Conservation (phyloP, 2,113 vertebrate species). For the Petroica traversi region DNA sequence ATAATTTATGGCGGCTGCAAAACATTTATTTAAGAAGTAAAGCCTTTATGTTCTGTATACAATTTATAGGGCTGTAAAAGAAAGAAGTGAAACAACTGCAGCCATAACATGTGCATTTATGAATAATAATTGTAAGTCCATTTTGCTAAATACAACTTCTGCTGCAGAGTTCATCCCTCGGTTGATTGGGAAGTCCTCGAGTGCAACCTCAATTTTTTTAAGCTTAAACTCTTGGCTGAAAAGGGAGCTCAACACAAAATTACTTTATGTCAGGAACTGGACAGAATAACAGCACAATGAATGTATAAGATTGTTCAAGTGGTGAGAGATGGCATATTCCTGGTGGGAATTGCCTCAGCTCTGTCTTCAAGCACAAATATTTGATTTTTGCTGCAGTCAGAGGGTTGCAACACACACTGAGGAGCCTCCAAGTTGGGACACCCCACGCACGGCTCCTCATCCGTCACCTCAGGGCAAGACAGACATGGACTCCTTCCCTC, state of each 20-base stretch:
- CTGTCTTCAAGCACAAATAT: background rate
- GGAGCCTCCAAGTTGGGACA: background rate
- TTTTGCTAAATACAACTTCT: conserved; percentile 46
- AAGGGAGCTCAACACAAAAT: background rate
- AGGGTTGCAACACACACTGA: background rate
- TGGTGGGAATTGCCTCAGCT: background rate
- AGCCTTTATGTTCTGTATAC: conserved; percentile 61
- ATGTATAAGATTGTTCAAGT: background rate
- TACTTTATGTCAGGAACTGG: background rate
- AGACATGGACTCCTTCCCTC: background rate
- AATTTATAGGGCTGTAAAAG: conserved; percentile 67
- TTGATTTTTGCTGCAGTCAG: background rate
- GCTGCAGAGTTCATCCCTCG: conserved; percentile 3
- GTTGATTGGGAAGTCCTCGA: background rate
- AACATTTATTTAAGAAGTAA: conserved; percentile 64
- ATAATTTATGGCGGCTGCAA: conserved; percentile 62
- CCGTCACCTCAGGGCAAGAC: background rate
- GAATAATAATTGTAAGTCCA: conserved; percentile 63
- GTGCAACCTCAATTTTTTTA: background rate
- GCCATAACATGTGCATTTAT: conserved; percentile 64
- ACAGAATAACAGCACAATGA: background rate
- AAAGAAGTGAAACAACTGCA: conserved; percentile 60
- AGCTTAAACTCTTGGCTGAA: background rate
- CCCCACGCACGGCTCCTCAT: background rate
- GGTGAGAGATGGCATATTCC: background rate